These are phyloP conservation scores for Chymomyza caudatula DNA, from an alignment of 2,888 invertebrate genomes.

Conservation along the genomic window DNA sequence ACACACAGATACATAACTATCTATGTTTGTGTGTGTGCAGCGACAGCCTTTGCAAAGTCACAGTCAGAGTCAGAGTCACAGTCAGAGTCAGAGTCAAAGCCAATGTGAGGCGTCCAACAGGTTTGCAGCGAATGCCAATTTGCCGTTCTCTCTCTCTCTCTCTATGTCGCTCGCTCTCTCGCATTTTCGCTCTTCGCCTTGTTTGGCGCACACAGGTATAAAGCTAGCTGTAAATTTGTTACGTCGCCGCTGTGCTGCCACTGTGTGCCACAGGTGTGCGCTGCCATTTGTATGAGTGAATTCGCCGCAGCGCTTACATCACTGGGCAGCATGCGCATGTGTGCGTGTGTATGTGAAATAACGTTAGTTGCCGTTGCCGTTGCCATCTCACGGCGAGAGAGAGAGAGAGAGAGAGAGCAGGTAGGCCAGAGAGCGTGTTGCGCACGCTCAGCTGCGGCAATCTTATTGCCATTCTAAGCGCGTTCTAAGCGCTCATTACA, in stretches of 20 bases:
- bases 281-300: conserved; percentile 33
- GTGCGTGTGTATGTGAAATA: conserved; percentile 57
- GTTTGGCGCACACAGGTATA: conserved; percentile 60
- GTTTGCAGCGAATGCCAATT: conserved; percentile 33
- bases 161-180: conserved; percentile 3
- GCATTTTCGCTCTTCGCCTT: conserved; percentile 12
- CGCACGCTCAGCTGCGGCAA: conserved; percentile 19
- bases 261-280: conserved; percentile 53
- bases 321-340: conserved; percentile 31
- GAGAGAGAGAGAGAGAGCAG: conserved; percentile 24
- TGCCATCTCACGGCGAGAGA: conserved; percentile 25
- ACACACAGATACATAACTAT: conserved; percentile 27
- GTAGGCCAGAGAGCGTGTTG: conserved; percentile 10
- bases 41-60: conserved; percentile 51
- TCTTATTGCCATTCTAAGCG: conserved; percentile 73
- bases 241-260: conserved; percentile 48
- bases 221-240: conserved; percentile 78
- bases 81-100: conserved; percentile 67
- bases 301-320: conserved; percentile 63
- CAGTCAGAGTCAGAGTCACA: conserved; percentile 30
- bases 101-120: conserved; percentile 51
- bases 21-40: neutral
- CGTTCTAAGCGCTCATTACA: conserved; percentile 65
- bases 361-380: conserved; percentile 66
- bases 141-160: conserved; percentile 3